A percentile compares a stretch with the other conserved stretches of the same genome.
Evolutionary conservation across 2,113 vertebrate genomes (phyloP).

Genomic region (Romanogobio albipinnatus): DNA sequence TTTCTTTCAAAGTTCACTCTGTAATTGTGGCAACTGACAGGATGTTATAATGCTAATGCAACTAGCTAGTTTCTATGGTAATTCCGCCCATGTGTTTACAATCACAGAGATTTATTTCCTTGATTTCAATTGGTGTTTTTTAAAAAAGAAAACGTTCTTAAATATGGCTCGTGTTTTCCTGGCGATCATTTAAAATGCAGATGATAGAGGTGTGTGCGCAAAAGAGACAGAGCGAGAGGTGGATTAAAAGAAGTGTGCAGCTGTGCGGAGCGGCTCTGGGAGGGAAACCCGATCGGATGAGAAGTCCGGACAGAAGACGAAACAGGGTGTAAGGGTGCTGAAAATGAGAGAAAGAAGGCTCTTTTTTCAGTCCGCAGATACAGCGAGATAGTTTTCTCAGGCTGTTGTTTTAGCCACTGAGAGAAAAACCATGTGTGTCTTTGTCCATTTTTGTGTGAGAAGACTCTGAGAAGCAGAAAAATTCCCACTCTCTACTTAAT

Average conservation of each 20-base stretch:
- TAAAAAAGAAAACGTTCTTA: too few relatives aligned
- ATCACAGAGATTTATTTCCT: background rate
- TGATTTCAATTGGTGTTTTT: slow-evolving; percentile 5
- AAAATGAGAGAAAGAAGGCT: slow-evolving; percentile 43
- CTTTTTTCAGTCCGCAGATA: slow-evolving; percentile 54
- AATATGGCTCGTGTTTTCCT: background rate
- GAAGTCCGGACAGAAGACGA: slow-evolving; percentile 50
- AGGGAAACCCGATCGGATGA: slow-evolving; percentile 55
- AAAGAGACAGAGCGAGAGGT: background rate
- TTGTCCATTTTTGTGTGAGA: slow-evolving; percentile 32
- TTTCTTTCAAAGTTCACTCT: slow-evolving; percentile 14
- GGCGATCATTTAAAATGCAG: background rate
- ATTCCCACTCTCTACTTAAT: slow-evolving; percentile 26
- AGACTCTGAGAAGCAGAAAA: background rate
- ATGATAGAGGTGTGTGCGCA: background rate
- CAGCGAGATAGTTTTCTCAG: slow-evolving; percentile 47
- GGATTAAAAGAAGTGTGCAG: slow-evolving; percentile 39
- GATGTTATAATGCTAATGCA: slow-evolving; percentile 7
- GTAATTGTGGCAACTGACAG: slow-evolving; percentile 25
- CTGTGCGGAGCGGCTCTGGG: slow-evolving; percentile 44
- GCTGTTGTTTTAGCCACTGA: slow-evolving; percentile 55
- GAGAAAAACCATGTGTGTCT: slow-evolving; percentile 51
- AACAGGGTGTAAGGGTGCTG: slow-evolving; percentile 23
- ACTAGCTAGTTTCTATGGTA: slow-evolving; percentile 8
- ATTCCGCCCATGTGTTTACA: slow-evolving; percentile 10